Percentiles rank a stretch among this genome's conserved stretches.
These are phyloP conservation scores for Caenorhabditis sp. DNA, from an alignment of 2,888 invertebrate genomes.

Conservation along the genomic window DNA sequence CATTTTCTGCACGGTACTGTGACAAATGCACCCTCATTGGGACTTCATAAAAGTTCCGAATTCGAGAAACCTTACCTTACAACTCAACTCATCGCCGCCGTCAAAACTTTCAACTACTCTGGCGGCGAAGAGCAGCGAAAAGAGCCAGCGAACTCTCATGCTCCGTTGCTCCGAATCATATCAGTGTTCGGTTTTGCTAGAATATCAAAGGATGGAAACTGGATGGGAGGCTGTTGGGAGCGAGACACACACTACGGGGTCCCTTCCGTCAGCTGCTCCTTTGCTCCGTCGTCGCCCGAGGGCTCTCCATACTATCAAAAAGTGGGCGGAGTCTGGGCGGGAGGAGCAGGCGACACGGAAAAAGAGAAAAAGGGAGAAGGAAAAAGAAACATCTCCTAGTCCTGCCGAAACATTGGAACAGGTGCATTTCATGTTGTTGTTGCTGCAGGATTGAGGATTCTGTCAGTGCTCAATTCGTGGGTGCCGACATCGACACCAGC, in stretches of 20 bases:
- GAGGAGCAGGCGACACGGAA: constrained; percentile 23
- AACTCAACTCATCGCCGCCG: constrained; percentile 44
- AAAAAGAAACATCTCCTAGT: constrained; percentile 50
- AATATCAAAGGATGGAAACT: constrained; percentile 35
- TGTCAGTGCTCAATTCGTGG: constrained; percentile 20
- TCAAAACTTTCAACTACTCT: constrained; percentile 42
- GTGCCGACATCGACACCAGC: constrained; percentile 44
- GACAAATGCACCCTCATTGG: too few relatives aligned
- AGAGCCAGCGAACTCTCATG: constrained; percentile 40
- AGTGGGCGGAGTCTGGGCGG: constrained; percentile 44
- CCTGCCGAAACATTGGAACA: constrained; percentile 37
- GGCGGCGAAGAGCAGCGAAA: constrained; percentile 33
- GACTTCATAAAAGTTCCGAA: too few relatives aligned
- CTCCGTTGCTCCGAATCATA: constrained; percentile 37
- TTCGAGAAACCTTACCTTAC: constrained; percentile 32
- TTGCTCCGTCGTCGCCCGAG: constrained; percentile 45
- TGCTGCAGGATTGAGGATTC: constrained; percentile 13
- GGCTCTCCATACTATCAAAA: constrained; percentile 63
- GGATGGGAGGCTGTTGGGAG: constrained; percentile 13
- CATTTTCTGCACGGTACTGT: too few relatives aligned
- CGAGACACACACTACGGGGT: constrained; percentile 16
- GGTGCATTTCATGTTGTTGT: constrained; percentile 36
- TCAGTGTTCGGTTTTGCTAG: constrained; percentile 3
- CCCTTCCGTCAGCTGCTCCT: constrained; percentile 56
- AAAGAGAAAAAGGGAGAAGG: constrained; percentile 21